Conservation (phyloP, 2,797 vertebrate species). For the Chaenodraco wilsoni region DNA sequence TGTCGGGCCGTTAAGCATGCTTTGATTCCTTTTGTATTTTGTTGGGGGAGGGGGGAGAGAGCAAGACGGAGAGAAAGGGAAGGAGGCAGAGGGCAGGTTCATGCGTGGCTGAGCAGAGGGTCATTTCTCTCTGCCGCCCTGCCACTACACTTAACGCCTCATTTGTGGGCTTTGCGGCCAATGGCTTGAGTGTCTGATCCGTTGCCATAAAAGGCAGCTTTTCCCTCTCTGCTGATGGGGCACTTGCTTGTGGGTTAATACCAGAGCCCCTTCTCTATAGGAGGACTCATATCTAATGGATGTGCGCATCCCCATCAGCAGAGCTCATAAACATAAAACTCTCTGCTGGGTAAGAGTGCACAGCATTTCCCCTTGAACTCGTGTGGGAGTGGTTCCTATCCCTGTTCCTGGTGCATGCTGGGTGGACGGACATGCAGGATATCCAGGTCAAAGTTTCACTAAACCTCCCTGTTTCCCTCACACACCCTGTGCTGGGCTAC, state of each 20-base stretch:
- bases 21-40: slow-evolving; percentile 20
- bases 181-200: slow-evolving; percentile 77
- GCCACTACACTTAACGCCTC: slow-evolving; percentile 78
- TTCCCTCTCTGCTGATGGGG: slow-evolving; percentile 76
- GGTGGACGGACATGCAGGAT: slow-evolving; percentile 75
- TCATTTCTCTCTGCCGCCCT: slow-evolving; percentile 66
- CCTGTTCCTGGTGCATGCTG: slow-evolving; percentile 54
- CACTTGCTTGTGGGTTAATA: slow-evolving; percentile 75
- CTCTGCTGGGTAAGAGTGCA: slow-evolving; percentile 49
- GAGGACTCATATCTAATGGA: slow-evolving; percentile 70
- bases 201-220: slow-evolving; percentile 76
- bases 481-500: slow-evolving; percentile 44
- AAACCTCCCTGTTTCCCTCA: slow-evolving; percentile 46
- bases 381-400: slow-evolving; percentile 59
- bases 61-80: slow-evolving; percentile 22
- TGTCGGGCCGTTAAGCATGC: slow-evolving; percentile 38
- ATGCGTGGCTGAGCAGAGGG: slow-evolving; percentile 65
- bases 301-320: slow-evolving; percentile 70
- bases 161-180: slow-evolving; percentile 80
- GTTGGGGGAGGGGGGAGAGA: not conserved
- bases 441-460: slow-evolving; percentile 76
- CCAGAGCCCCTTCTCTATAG: slow-evolving; percentile 58
- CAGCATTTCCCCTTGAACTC: slow-evolving; percentile 71
- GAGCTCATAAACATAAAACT: slow-evolving; percentile 73
- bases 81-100: slow-evolving; percentile 58